These are phyloP conservation scores for Callithrix jacchus DNA, from an alignment of 2,113 vertebrate genomes.

Conservation along the genomic window DNA sequence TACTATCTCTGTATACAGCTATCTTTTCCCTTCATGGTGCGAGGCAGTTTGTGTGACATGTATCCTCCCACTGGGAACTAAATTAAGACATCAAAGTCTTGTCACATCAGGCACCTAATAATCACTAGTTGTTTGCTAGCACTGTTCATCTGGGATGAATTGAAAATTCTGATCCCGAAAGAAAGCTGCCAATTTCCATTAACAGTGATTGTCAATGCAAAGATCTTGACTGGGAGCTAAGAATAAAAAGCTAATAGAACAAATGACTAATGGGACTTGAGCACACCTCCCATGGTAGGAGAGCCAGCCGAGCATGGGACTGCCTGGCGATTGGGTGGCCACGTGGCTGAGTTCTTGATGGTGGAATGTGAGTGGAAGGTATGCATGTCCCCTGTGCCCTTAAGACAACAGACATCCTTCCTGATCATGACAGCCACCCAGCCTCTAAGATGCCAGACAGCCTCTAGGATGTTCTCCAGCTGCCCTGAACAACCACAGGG, in stretches of 20 bases:
- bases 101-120: conserved; percentile 75
- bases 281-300: background rate
- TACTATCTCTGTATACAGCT: conserved; percentile 21
- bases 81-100: conserved; percentile 78
- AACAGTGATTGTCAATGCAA: background rate
- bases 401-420: background rate
- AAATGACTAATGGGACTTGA: background rate
- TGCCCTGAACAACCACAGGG: background rate
- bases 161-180: conserved; percentile 62
- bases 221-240: background rate
- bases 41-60: conserved; percentile 60
- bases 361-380: background rate
- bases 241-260: background rate
- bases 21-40: conserved; percentile 18
- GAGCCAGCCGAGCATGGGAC: rapidly evolving
- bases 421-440: background rate
- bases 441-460: background rate
- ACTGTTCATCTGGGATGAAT: conserved; percentile 62
- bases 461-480: too few relatives aligned
- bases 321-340: background rate
- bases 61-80: conserved; percentile 74
- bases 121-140: conserved; percentile 74
- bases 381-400: background rate
- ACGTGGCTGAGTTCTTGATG: background rate
- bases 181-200: conserved; percentile 64